These are phyloP conservation scores for Omphaloscelis lunosa DNA, from an alignment of 2,888 invertebrate genomes.

Conservation along the genomic window DNA sequence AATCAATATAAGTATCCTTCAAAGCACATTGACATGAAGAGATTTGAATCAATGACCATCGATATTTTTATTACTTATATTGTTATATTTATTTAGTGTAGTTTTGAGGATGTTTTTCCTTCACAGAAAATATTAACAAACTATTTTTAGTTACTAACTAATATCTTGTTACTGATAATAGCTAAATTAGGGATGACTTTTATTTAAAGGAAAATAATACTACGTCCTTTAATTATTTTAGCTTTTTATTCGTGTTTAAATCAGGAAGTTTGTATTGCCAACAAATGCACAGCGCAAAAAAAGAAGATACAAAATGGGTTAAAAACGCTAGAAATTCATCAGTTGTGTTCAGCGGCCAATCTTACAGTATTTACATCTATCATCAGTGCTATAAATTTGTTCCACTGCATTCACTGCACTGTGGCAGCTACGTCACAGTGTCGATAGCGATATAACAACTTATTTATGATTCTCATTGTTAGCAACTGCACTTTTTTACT, in stretches of 20 bases:
- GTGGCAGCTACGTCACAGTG: conserved; percentile 51
- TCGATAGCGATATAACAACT: conserved; percentile 70
- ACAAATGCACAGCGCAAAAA: not conserved
- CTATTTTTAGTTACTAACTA: not conserved
- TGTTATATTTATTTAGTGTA: not conserved
- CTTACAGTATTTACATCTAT: not conserved
- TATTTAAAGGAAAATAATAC: not conserved
- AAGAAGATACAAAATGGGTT: too few relatives aligned
- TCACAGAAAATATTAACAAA: not conserved
- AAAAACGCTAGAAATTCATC: too few relatives aligned
- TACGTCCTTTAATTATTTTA: not conserved
- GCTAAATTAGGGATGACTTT: not conserved
- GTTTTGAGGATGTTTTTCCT: not conserved
- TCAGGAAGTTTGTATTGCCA: not conserved
- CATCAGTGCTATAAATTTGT: conserved; percentile 12
- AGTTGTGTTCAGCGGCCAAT: not conserved
- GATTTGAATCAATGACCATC: conserved; percentile 9
- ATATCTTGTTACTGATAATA: not conserved
- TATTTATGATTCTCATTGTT: conserved; percentile 71
- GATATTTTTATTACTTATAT: not conserved
- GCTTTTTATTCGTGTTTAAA: not conserved
- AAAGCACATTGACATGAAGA: conserved; percentile 33
- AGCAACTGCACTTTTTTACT: conserved; percentile 71
- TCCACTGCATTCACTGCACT: conserved; percentile 50
- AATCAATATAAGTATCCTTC: conserved; percentile 39